Evolutionary conservation across 1,140 invertebrate species (phyloP), one percentile per base, ranked within the genome.

Genomic region (Sycophaga agraensis): DNA sequence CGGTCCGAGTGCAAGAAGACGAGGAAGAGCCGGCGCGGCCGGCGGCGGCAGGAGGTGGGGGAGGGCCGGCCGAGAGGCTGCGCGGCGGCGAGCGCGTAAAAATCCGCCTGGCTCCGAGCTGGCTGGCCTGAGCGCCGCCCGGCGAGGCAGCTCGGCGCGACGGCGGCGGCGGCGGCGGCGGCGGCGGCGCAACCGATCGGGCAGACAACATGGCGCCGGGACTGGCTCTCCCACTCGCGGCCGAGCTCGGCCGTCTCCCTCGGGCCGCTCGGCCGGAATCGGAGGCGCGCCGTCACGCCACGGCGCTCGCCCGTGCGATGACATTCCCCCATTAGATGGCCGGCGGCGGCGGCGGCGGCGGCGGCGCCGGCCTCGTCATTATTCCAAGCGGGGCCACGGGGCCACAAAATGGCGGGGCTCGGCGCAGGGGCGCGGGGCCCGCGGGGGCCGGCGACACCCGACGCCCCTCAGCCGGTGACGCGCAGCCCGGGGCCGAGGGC

Each of bases 191-290:
- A 71, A 71, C 74, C 74, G 65, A 66, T 59, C 68, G 64, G 65
- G 71, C 72, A 80, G 78, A 80, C 77, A 80, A 80, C 70, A 79
- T 80, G 78, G 77, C 77, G 76, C 78, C 78, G 77, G 65, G 66
- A 58, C 58, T 64, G 66, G 68, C 68, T 71, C 68, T 73, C 70
- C 69, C 61, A 66, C 71, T 57, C 53, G 53, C 7, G 7, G 11
- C 16, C 45, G 24, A 2, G 26, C 31, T 53, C 46, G 8, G n/a
- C 28, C 7, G 24, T 28, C 24, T 16, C n/a, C 16, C 24, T 48
- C 24, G 11, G 16, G n/a, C 31, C 35, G 39, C 40, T 43, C 40
- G 22, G 28, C 12, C 58, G 7, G 26, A 28, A 37, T 35, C 35
- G 48, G 40, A 53, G 49, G 50, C 31, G 49, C 58, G 48, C 16